Evolutionary conservation across 2,888 invertebrate genomes (phyloP).

Genomic region (Agrochola lychnidis): DNA sequence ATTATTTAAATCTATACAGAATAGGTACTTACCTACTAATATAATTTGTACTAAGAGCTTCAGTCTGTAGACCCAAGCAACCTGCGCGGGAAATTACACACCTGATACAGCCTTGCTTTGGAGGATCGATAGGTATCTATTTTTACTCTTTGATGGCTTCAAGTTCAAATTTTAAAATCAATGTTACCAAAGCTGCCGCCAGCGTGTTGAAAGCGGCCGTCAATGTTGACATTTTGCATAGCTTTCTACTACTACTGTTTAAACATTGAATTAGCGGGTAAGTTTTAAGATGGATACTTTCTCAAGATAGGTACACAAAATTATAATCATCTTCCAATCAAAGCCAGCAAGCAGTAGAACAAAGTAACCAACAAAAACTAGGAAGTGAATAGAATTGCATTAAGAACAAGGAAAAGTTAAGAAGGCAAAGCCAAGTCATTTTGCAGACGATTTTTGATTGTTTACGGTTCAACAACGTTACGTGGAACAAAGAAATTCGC

Average conservation of each 20-base stretch:
- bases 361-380: conserved; percentile 39
- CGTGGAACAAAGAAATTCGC: conserved; percentile 20
- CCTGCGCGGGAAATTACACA: conserved; percentile 33
- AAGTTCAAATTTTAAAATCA: conserved; percentile 32
- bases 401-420: conserved; percentile 43
- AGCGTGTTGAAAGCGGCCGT: conserved; percentile 5
- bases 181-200: conserved; percentile 23
- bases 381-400: conserved; percentile 29
- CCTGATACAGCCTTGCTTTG: conserved; percentile 35
- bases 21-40: background rate
- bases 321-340: conserved; percentile 16
- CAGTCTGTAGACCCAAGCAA: background rate
- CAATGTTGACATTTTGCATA: conserved; percentile 50
- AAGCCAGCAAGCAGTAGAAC: background rate
- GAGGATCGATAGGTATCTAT: conserved; percentile 54
- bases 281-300: conserved; percentile 25
- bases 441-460: conserved; percentile 20
- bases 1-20: background rate
- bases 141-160: conserved; percentile 32
- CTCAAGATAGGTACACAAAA: conserved; percentile 9
- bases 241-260: conserved; percentile 47
- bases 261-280: conserved; percentile 41
- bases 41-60: conserved; percentile 1
- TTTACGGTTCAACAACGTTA: conserved; percentile 19
- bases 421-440: conserved; percentile 30